Evolutionary conservation across 2,113 vertebrate species (phyloP).

Genomic region (Tetraodon nigroviridis): DNA sequence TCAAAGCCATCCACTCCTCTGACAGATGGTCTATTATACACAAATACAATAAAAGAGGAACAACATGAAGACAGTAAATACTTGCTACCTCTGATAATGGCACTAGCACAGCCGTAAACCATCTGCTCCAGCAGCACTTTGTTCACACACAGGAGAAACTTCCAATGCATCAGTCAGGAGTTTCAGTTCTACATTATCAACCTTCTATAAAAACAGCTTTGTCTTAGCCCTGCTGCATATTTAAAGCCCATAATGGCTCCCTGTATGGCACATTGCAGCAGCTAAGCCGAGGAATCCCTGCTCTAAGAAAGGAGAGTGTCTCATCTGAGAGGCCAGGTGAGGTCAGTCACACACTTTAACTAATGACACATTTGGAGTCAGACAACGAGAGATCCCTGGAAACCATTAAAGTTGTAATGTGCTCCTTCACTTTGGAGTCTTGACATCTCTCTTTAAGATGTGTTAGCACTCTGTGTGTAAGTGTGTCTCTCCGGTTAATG

Average conservation of each 20-base stretch:
- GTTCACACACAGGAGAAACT: slow-evolving; percentile 18
- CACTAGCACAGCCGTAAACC: slow-evolving; percentile 35
- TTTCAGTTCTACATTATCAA: slow-evolving; percentile 33
- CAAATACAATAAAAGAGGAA: not conserved
- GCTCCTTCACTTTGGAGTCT: not conserved
- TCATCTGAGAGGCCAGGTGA: slow-evolving; percentile 2
- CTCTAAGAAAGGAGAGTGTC: slow-evolving; percentile 22
- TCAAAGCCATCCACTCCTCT: slow-evolving; percentile 9
- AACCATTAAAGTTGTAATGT: not conserved
- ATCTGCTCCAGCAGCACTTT: slow-evolving; percentile 45
- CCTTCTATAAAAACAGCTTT: slow-evolving; percentile 58
- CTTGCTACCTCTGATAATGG: slow-evolving; percentile 43
- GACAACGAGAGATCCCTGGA: too few species aligned
- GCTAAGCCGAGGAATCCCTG: slow-evolving; percentile 26
- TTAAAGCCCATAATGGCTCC: slow-evolving; percentile 59
- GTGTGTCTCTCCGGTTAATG: too few species aligned
- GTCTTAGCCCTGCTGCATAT: slow-evolving; percentile 59
- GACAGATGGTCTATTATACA: not conserved
- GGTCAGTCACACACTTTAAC: slow-evolving; percentile 6
- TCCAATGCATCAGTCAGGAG: slow-evolving; percentile 30
- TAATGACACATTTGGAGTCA: not conserved
- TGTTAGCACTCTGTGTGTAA: not conserved
- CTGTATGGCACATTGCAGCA: slow-evolving; percentile 30
- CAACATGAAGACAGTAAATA: slow-evolving; percentile 35
- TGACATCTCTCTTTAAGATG: slow-evolving; percentile 6